phyloP scores from a whole-genome alignment of 1,140 invertebrate genomes.

The Neotoxoptera formosana region DNA sequence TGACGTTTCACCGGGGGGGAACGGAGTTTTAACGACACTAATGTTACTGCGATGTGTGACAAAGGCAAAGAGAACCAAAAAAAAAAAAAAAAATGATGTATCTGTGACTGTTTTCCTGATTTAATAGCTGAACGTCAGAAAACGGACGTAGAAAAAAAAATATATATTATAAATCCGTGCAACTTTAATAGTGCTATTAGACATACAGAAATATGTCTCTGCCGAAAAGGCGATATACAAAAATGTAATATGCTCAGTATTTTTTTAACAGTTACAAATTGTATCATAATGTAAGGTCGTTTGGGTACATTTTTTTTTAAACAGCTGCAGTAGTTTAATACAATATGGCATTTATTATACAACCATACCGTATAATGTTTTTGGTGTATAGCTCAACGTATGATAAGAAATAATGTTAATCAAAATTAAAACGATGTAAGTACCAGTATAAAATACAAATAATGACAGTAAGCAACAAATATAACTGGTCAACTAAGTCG shows the following conservation, averaged over 20 bases:
- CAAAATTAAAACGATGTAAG: background rate
- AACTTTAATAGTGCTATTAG: background rate
- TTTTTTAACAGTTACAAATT: background rate
- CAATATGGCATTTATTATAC: background rate
- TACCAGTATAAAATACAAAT: background rate
- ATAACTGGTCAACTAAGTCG: background rate
- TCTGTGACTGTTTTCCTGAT: constrained; percentile 20
- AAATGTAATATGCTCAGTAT: background rate
- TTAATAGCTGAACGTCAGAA: background rate
- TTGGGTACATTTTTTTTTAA: background rate
- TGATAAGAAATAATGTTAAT: background rate
- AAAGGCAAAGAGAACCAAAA: background rate
- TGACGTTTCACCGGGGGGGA: background rate
- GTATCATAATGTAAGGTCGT: constrained; percentile 6
- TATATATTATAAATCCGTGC: background rate
- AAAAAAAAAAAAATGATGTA: background rate
- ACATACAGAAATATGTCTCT: background rate
- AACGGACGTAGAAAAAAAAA: background rate
- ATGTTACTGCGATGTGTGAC: background rate
- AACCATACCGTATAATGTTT: background rate
- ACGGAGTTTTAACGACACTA: constrained; percentile 23
- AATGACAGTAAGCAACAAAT: background rate
- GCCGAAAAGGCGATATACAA: background rate
- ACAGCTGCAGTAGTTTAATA: background rate
- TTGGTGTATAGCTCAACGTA: background rate